Percentiles rank a stretch among this genome's conserved stretches.
Conservation (phyloP, 2,888 invertebrate genomes). For the Luperina testacea region DNA sequence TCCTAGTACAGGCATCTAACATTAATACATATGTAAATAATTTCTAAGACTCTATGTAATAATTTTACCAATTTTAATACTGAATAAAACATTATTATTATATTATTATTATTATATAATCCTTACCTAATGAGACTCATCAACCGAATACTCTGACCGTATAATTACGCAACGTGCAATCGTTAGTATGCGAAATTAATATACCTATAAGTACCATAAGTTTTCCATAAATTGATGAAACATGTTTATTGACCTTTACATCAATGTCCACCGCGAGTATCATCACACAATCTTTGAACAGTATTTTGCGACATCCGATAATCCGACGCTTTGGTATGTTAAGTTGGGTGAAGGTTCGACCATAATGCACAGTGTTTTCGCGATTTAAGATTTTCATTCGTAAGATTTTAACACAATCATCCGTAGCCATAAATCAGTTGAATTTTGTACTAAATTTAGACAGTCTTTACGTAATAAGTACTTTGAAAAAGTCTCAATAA, state of each 20-base stretch:
- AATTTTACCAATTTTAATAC: too few relatives aligned
- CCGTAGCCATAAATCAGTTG: neutral
- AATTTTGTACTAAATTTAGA: neutral
- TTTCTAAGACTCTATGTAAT: too few relatives aligned
- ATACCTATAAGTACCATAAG: neutral
- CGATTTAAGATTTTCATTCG: neutral
- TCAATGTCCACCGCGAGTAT: neutral
- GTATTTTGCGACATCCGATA: neutral
- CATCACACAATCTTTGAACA: neutral
- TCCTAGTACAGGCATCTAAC: too few relatives aligned
- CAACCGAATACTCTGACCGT: neutral
- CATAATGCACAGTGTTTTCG: neutral
- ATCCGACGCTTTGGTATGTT: neutral
- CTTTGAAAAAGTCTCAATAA: neutral
- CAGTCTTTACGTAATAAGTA: neutral
- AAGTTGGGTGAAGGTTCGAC: neutral
- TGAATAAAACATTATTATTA: too few relatives aligned
- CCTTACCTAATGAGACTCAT: neutral
- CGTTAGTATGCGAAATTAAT: neutral
- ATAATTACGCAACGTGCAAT: neutral
- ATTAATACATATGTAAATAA: too few relatives aligned
- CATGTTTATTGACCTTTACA: slow-evolving; percentile 6
- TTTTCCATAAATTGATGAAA: neutral
- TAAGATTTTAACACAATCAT: neutral
- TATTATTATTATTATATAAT: too few relatives aligned